These are phyloP conservation scores for Bembecia ichneumoniformis DNA, from an alignment of 2,888 invertebrate genomes.

Conservation along the genomic window DNA sequence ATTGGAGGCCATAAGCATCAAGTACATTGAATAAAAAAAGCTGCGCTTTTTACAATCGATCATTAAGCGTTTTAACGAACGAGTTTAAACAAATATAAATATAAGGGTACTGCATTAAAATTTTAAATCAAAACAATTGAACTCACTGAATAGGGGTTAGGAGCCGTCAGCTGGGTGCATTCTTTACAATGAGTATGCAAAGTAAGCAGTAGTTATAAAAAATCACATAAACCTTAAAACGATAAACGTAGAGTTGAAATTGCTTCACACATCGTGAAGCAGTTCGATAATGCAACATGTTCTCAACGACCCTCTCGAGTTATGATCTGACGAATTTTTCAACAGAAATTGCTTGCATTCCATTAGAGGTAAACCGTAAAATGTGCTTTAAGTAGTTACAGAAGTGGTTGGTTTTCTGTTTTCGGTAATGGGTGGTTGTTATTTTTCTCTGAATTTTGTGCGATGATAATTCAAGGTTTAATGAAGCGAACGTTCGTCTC, in stretches of 20 bases:
- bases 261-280: neutral
- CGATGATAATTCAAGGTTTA: conserved; percentile 67
- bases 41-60: too few species aligned
- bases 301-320: conserved; percentile 44
- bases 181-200: conserved; percentile 41
- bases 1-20: too few species aligned
- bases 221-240: neutral
- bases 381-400: conserved; percentile 32
- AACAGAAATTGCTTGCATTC: conserved; percentile 32
- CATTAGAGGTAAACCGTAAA: conserved; percentile 28
- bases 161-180: conserved; percentile 40
- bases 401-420: conserved; percentile 23
- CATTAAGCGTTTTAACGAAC: too few species aligned
- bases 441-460: conserved; percentile 49
- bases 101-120: conserved; percentile 13
- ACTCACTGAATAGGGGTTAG: conserved; percentile 46
- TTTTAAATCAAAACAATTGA: conserved; percentile 67
- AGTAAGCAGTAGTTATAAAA: conserved; percentile 10
- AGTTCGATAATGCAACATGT: conserved; percentile 29
- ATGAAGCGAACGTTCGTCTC: conserved; percentile 62
- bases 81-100: too few species aligned
- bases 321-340: conserved; percentile 36
- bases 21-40: too few species aligned
- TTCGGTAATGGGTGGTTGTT: conserved; percentile 40
- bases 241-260: neutral